phyloP scores from a whole-genome alignment of 2,113 vertebrate species.

The Dunckerocampus dactyliophorus region DNA sequence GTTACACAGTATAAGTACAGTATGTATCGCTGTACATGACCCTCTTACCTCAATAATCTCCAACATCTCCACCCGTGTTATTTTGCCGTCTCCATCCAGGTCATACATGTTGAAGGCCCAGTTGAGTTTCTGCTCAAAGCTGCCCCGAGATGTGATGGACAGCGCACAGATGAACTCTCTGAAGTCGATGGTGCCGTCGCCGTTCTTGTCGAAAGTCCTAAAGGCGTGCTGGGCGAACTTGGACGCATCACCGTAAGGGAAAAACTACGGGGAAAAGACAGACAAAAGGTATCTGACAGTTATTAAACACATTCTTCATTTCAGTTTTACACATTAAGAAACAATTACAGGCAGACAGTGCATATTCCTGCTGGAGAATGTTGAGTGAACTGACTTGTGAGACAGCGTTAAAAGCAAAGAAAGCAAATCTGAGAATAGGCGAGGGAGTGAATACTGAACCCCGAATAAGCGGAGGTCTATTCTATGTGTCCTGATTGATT shows the following conservation, averaged over 20 bases:
- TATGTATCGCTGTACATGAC: too few relatives aligned
- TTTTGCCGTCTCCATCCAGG: constrained; percentile 96
- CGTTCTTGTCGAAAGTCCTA: constrained; percentile 97
- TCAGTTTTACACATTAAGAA: too few relatives aligned
- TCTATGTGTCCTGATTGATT: neutral
- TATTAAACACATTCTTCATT: too few relatives aligned
- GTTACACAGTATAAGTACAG: too few relatives aligned
- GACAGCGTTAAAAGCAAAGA: too few relatives aligned
- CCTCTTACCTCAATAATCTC: constrained; percentile 93
- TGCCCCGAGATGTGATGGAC: constrained; percentile 96
- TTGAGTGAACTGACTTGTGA: too few relatives aligned
- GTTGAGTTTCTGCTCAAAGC: constrained; percentile 98
- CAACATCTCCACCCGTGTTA: constrained; percentile 97
- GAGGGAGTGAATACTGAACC: too few relatives aligned
- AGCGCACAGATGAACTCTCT: constrained; percentile 98
- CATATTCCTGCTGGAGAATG: too few relatives aligned
- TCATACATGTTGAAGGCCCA: constrained; percentile 99
- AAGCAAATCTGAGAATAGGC: too few relatives aligned
- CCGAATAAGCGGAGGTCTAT: too few relatives aligned
- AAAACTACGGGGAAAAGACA: constrained; percentile 79
- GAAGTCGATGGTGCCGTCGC: constrained; percentile 97
- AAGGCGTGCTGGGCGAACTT: constrained; percentile 98
- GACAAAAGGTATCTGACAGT: constrained; percentile 7
- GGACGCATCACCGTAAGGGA: constrained; percentile 94
- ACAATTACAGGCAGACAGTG: too few relatives aligned